Conservation (phyloP, 2,797 vertebrate genomes). For the Enteromius mattozi region DNA sequence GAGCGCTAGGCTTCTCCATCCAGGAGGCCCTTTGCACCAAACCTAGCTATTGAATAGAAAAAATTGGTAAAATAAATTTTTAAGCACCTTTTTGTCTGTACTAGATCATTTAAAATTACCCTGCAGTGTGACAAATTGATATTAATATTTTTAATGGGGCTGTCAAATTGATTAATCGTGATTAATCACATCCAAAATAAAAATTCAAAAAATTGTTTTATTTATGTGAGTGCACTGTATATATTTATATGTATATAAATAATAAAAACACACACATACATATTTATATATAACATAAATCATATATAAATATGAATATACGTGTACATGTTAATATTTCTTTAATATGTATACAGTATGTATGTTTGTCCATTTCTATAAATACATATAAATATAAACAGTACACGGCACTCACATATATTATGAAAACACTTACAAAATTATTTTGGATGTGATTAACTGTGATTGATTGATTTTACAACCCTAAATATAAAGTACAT, state of each 20-base stretch:
- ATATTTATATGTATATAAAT: no score
- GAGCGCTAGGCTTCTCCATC: slow-evolving; percentile 66
- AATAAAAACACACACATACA: no score
- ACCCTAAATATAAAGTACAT: background rate
- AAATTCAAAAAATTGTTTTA: no score
- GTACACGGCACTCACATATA: no score
- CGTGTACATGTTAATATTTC: background rate
- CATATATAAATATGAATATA: background rate
- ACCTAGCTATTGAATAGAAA: slow-evolving; percentile 65
- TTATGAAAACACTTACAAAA: no score
- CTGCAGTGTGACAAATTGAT: background rate
- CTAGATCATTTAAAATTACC: background rate
- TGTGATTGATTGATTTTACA: no score
- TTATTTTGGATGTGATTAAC: no score
- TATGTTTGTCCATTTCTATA: background rate
- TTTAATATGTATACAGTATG: no score
- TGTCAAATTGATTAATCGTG: background rate
- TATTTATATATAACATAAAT: no score
- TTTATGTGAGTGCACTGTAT: no score
- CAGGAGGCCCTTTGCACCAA: slow-evolving; percentile 64
- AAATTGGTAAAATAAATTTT: slow-evolving; percentile 20
- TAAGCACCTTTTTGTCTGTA: background rate
- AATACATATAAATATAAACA: background rate
- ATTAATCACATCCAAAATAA: no score
- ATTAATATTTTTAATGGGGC: background rate